Base-by-base conservation (phyloP, 2,113 vertebrate species). In the Camelus bactrianus region DNA sequence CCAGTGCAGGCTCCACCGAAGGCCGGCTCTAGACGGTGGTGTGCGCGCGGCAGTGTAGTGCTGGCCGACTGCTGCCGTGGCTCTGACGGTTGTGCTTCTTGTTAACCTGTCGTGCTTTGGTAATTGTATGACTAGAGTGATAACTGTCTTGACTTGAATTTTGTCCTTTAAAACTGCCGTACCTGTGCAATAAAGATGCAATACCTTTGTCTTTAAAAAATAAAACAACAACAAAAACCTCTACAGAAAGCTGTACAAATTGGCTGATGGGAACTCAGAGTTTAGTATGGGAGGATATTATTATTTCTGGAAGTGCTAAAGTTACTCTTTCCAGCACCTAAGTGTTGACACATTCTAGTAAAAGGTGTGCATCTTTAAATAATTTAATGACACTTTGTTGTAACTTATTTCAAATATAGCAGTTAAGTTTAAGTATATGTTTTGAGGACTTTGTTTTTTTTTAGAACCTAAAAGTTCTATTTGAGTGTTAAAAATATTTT, bases 1-100 rank as follows among this genome's bases (percentile, higher is more conserved):
- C 98, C 99, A 98, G 98, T 98, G 99, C 99, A 99, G 98, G 98
- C 98, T 99, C 97, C 99, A 95, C 98, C 98, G 99, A 99, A 99
- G 99, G 99, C 99, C 98, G 98, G 97, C 99, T 98, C 99, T 99
- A 99, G 99, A 99, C 98, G 99, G 99, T 98, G 99, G 99, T 99
- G 99, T 98, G 98, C 97, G 96, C 97, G 82, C 97, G 96, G 97
- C 98, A 99, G 98, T 98, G 97, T 98, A 99, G 98, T 98, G 98
- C 98, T 98, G 98, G 99, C 98, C 98, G 90, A 98, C 98, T 98
- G 98, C 98, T 98, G 96, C 98, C 98, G 98, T 98, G 98, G 97
- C 87, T 93, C 97, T 97, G 95, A 93, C 75, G 94, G 94, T 97
- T 98, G 91, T 97, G 95, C 97, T 98, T 87, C 95, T 98, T 97